Evolutionary conservation across 2,797 vertebrate genomes (phyloP).

Genomic region (Simalia tracyae): DNA sequence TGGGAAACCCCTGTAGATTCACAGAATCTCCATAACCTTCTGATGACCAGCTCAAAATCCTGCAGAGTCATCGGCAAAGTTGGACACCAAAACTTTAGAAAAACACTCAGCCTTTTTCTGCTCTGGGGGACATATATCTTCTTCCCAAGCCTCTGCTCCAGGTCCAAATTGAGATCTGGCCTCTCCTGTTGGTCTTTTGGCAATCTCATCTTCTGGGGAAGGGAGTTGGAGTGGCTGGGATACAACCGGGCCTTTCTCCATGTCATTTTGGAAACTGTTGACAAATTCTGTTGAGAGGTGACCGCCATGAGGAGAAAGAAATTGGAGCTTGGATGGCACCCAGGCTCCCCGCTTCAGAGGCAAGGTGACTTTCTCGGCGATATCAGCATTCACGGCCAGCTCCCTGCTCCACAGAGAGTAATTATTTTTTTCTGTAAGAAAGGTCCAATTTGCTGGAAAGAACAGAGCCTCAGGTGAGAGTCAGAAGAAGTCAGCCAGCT

Average conservation of each 20-base stretch:
- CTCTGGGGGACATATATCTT: too few relatives aligned
- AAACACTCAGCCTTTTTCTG: too few relatives aligned
- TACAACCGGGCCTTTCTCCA: conserved; percentile 62
- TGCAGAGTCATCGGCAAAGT: not conserved
- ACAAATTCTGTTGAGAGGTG: conserved; percentile 72
- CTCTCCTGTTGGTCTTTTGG: conserved; percentile 20
- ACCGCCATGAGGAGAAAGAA: conserved; percentile 69
- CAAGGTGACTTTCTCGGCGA: conserved; percentile 94
- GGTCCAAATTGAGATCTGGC: too few relatives aligned
- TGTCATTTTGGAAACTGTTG: conserved; percentile 68
- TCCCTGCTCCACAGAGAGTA: conserved; percentile 86
- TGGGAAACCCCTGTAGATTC: too few relatives aligned
- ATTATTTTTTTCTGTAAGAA: conserved; percentile 88
- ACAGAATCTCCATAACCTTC: too few relatives aligned
- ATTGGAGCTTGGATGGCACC: conserved; percentile 64
- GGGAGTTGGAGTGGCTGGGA: not conserved
- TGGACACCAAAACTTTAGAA: not conserved
- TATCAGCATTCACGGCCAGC: conserved; percentile 86
- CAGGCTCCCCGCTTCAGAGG: conserved; percentile 72
- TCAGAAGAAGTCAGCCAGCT: not conserved
- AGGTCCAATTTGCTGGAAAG: conserved; percentile 91
- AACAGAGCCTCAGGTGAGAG: conserved; percentile 85
- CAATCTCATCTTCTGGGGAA: conserved; percentile 48
- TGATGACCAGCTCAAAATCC: not conserved
- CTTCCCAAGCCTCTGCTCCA: not conserved